Evolutionary conservation across 2,113 vertebrate genomes (phyloP), one percentile per base, ranked within the genome.

Genomic region (Labrus mixtus): DNA sequence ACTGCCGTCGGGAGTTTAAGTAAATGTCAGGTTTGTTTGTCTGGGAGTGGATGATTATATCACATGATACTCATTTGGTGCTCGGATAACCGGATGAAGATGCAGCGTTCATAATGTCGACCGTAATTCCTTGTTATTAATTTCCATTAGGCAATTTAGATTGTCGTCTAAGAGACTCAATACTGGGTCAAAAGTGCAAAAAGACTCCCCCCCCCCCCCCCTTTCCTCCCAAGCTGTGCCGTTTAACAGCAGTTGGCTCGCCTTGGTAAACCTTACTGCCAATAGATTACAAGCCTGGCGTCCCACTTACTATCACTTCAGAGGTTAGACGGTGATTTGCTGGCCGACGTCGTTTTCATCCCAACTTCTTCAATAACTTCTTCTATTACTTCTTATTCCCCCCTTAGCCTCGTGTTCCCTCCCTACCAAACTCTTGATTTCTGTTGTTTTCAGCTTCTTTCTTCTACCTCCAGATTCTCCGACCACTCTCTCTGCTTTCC

Each of bases 261-360:
- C 41, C 41, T 56, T 81, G 43, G 68, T 11, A 60, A 76, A 37
- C 8, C 23, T 56, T 36, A 37, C 79, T 71, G 50, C 33, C 53
- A 51, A 56, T 37, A 63, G 75, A 68, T 82, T 58, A 67, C 37
- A 16, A 79, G 65, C 39, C 60, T 76, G 43, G 16, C 9, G n/a
- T 33, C 60, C 78, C 29, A 62, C 19, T 68, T 62, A 60, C 36
- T 25, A 1, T 53, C 61, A 72, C 68, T 51, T 64, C 45, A 29
- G 68, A 72, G 48, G 70, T 68, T 37, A 72, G 54, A 55, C 71
- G 54, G 56, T 53, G 68, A 45, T 72, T 1, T 54, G 13, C 68
- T 68, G 70, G 56, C 83, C 68, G 53, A 45, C 68, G 55, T 74
- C 37, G 7, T 68, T 79, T 72, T 73, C 69, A 72, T 55, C 33